phyloP scores from a whole-genome alignment of 2,888 invertebrate species.

The Polia nebulosa region DNA sequence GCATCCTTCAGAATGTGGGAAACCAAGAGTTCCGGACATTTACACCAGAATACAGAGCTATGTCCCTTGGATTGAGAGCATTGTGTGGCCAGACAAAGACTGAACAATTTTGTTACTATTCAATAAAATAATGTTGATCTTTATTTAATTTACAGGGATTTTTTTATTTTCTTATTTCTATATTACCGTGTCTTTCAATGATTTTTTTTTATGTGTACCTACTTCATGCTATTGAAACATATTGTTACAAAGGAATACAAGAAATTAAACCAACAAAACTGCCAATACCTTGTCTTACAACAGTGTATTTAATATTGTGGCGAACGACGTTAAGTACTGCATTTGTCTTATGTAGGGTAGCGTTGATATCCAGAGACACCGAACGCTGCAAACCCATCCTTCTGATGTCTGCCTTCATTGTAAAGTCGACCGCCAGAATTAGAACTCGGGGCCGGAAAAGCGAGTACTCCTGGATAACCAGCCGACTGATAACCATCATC shows the following conservation, averaged over 20 bases:
- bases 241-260: not conserved
- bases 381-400: not conserved
- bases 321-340: too few species aligned
- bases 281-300: not conserved
- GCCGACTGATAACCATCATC: not conserved
- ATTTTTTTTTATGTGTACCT: not conserved
- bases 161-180: not conserved
- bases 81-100: constrained; percentile 88
- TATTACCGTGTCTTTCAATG: not conserved
- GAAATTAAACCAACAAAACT: constrained; percentile 8
- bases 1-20: constrained; percentile 82
- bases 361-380: not conserved
- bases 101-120: constrained; percentile 24
- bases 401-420: not conserved
- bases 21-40: constrained; percentile 84
- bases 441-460: not conserved
- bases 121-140: constrained; percentile 15
- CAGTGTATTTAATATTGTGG: constrained; percentile 7
- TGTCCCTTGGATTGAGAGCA: constrained; percentile 91
- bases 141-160: not conserved
- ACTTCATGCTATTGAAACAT: not conserved
- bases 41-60: constrained; percentile 90
- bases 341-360: not conserved
- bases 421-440: not conserved
- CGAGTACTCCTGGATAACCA: constrained; percentile 12